Evolutionary conservation across 2,888 invertebrate genomes (phyloP).

Genomic region (Electrophaes corylata): DNA sequence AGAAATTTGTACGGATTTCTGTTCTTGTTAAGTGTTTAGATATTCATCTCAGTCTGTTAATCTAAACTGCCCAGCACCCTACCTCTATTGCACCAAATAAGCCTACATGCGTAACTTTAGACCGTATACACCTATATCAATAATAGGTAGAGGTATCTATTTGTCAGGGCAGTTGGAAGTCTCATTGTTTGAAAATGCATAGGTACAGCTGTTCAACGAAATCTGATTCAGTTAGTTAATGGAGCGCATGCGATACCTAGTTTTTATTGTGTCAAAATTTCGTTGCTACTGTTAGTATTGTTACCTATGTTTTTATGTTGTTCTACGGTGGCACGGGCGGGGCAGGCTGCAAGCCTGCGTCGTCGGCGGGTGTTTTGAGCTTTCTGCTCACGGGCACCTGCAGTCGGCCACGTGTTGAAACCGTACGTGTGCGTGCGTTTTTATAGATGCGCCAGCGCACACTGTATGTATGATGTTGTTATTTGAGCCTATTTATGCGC

Average conservation of each 20-base stretch:
- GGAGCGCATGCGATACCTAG: conserved; percentile 67
- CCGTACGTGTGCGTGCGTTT: conserved; percentile 45
- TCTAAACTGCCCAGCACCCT: conserved; percentile 18
- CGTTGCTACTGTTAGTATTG: conserved; percentile 47
- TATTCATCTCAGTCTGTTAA: conserved; percentile 25
- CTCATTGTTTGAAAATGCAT: conserved; percentile 60
- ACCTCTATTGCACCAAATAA: conserved; percentile 24
- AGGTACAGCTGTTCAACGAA: conserved; percentile 78
- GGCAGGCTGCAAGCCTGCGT: conserved; percentile 31
- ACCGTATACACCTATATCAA: conserved; percentile 26
- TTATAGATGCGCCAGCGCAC: conserved; percentile 44
- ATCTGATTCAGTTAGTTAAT: conserved; percentile 74
- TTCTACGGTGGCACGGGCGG: conserved; percentile 44
- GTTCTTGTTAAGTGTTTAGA: not conserved
- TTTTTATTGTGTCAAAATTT: conserved; percentile 53
- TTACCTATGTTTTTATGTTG: conserved; percentile 48
- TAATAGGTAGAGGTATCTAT: conserved; percentile 51
- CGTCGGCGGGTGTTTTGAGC: conserved; percentile 34
- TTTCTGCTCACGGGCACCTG: conserved; percentile 54
- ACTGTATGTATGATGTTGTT: conserved; percentile 44
- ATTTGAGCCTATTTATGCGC: conserved; percentile 41
- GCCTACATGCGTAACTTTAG: conserved; percentile 24
- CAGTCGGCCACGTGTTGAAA: conserved; percentile 47
- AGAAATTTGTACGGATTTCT: conserved; percentile 37
- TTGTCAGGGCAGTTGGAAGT: conserved; percentile 53